Conservation (phyloP, 2,113 vertebrate species). For the Atlantisia rogersi region DNA sequence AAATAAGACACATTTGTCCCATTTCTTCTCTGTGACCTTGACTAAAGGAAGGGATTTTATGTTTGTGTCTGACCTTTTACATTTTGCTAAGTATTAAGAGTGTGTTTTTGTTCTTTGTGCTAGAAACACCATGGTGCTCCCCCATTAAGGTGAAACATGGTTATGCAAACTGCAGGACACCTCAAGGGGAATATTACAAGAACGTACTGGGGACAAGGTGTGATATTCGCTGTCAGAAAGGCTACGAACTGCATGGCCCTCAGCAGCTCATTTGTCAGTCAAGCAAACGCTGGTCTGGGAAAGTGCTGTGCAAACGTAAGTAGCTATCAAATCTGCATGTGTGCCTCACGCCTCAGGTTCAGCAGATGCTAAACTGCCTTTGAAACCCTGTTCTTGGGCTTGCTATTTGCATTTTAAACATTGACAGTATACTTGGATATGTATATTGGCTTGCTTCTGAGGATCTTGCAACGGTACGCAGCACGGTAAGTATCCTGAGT, state of each 20-base stretch:
- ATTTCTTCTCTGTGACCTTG: neutral
- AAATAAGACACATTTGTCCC: neutral
- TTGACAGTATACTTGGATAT: neutral
- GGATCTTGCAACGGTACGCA: neutral
- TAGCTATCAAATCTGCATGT: neutral
- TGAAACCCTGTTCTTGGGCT: neutral
- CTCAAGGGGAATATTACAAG: slow-evolving; percentile 87
- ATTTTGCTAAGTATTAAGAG: neutral
- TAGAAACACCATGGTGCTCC: slow-evolving; percentile 93
- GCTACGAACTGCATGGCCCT: slow-evolving; percentile 87
- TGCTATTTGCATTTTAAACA: neutral
- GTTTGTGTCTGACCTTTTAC: neutral
- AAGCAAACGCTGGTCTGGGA: slow-evolving; percentile 93
- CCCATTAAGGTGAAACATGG: slow-evolving; percentile 95
- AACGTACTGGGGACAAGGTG: slow-evolving; percentile 91
- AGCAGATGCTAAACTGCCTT: neutral
- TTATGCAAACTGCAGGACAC: slow-evolving; percentile 88
- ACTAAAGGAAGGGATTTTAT: neutral
- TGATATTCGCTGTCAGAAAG: slow-evolving; percentile 91
- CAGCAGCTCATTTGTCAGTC: slow-evolving; percentile 90
- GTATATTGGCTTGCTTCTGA: neutral
- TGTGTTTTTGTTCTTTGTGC: slow-evolving; percentile 37
- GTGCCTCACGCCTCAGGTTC: neutral
- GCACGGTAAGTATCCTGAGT: neutral
- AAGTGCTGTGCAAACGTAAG: slow-evolving; percentile 93